A percentile compares a stretch with the other conserved stretches of the same genome.
phyloP scores from a whole-genome alignment of 2,888 invertebrate genomes.

The Chelonus formosanus region DNA sequence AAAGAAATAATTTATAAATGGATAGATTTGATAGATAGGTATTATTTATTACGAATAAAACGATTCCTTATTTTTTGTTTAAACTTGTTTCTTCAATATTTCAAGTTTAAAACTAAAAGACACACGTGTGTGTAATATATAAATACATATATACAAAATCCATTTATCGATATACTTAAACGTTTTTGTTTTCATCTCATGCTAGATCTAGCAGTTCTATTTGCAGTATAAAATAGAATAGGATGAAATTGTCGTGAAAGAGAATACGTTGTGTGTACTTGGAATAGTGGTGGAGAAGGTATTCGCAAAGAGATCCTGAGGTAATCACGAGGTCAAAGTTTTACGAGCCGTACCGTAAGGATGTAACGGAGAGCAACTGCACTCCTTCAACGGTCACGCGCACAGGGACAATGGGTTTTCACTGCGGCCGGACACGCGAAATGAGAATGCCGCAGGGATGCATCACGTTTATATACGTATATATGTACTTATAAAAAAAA shows the following conservation, averaged over 20 bases:
- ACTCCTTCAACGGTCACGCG: conserved; percentile 16
- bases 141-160: neutral
- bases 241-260: neutral
- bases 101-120: too few species aligned
- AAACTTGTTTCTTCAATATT: too few species aligned
- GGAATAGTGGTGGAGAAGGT: neutral
- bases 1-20: too few species aligned
- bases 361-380: conserved; percentile 16
- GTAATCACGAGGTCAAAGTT: conserved; percentile 24
- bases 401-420: conserved; percentile 13
- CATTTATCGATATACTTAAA: conserved; percentile 2
- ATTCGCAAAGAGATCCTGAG: conserved; percentile 20
- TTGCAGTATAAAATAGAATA: conserved; percentile 14
- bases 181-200: neutral
- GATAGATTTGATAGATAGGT: too few species aligned
- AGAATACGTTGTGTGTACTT: too few species aligned
- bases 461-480: neutral
- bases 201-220: conserved; percentile 7
- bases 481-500: neutral
- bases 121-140: too few species aligned
- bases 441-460: conserved; percentile 7
- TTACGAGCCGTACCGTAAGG: conserved; percentile 25
- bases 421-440: conserved; percentile 19
- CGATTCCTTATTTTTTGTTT: too few species aligned
- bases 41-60: too few species aligned